Conservation (phyloP, 2,113 vertebrate genomes). For the Turnix velox region DNA sequence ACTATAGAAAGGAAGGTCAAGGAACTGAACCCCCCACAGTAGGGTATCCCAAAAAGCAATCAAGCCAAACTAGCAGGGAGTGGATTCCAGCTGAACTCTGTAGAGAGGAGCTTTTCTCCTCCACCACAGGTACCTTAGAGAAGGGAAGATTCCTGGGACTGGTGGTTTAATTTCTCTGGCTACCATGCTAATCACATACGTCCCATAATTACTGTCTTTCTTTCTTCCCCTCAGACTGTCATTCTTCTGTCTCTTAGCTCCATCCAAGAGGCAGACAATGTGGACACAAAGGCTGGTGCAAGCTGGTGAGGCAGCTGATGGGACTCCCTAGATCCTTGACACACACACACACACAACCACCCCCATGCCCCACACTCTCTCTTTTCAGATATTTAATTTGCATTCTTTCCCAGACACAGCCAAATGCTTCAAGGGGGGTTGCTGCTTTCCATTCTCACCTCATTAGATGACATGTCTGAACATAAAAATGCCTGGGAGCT, state of each 20-base stretch:
- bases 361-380: constrained; percentile 4
- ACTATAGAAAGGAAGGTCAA: constrained; percentile 83
- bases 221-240: constrained; percentile 78
- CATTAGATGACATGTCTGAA: constrained; percentile 68
- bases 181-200: constrained; percentile 89
- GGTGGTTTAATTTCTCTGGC: constrained; percentile 91
- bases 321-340: constrained; percentile 43
- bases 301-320: constrained; percentile 77
- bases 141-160: constrained; percentile 87
- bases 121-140: constrained; percentile 81
- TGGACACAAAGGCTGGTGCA: constrained; percentile 71
- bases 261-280: constrained; percentile 71
- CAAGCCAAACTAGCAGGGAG: constrained; percentile 87
- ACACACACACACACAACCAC: too few species aligned
- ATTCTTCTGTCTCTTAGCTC: constrained; percentile 78
- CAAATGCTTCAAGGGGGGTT: constrained; percentile 55
- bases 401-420: constrained; percentile 78
- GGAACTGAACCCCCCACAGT: constrained; percentile 81
- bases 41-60: constrained; percentile 91
- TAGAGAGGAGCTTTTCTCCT: constrained; percentile 80
- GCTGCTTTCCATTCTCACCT: constrained; percentile 70
- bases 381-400: constrained; percentile 76
- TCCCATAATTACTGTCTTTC: constrained; percentile 82
- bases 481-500: constrained; percentile 64
- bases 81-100: constrained; percentile 82